Base-by-base conservation (phyloP, 1,140 invertebrate genomes). In the Drosophila subpulchrella region DNA sequence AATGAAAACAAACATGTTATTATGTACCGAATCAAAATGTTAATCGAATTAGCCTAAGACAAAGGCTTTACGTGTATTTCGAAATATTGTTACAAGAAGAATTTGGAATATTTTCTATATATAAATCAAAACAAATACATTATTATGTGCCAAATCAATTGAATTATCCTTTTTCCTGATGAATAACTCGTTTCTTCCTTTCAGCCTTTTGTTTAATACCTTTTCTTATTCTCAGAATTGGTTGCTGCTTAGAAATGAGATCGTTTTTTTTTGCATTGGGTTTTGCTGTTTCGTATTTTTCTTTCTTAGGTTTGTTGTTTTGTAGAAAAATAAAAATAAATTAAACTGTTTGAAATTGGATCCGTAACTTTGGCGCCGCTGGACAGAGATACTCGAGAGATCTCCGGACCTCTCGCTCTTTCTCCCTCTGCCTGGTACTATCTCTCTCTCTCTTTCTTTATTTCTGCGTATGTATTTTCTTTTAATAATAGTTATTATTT, bases 331-430 rank as follows among this genome's bases (percentile, higher is more conserved):
- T 60, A 65, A 72, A 81, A 68, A 55, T 34, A 76, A 78, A 63
- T 67, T 63, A 83, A 83, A 78, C 65, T 77, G 48, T 74, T 82
- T 80, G 65, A 70, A 83, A 80, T 68, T 36, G 51, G 6, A 89
- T 84, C 80, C 80, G 77, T 88, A 84, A 89, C 80, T 88, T 89
- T 89, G 58, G 53, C 66, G 72, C 15, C 65, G 79, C 51, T 72
- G 82, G 30, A 65, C 39, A 50, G 46, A 58, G 54, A 30, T 34
- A 53, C 5, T 53, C 34, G 47, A 46, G 15, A 46, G 67, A 50
- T 68, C 61, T 67, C 65, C 60, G 36, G n/a, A 51, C 67, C 63
- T 56, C 50, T 24, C 27, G 38, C n/a, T 47, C 11, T 71, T 27
- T 56, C 11, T 30, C 15, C 12, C 41, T 48, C 20, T 42, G 53